Conservation (phyloP, 2,113 vertebrate species). For the Trichechus manatus region DNA sequence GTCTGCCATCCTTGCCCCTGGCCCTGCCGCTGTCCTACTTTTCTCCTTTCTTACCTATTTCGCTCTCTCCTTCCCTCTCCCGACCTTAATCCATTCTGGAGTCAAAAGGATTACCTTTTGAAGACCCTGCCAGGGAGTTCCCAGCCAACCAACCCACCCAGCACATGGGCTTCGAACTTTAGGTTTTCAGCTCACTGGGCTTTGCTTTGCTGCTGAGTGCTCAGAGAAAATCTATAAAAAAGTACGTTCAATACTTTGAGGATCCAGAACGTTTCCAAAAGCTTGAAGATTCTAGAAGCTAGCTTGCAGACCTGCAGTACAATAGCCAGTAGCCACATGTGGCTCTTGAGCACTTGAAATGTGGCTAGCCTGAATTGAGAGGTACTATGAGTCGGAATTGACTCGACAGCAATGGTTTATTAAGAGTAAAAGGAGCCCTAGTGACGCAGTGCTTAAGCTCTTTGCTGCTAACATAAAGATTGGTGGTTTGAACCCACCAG, state of each 20-base stretch:
- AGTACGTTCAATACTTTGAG: background rate
- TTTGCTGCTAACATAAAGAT: background rate
- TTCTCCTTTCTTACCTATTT: background rate
- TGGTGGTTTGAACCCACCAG: background rate
- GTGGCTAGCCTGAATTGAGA: accelerated
- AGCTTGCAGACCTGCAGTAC: background rate
- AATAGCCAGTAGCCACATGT: background rate
- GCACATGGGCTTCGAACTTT: background rate
- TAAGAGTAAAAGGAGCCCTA: no score
- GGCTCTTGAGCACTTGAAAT: background rate
- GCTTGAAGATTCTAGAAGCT: background rate
- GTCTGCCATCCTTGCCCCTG: background rate
- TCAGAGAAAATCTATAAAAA: background rate
- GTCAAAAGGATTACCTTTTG: background rate
- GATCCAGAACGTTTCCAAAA: background rate
- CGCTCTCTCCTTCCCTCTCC: no score
- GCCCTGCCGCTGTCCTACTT: background rate
- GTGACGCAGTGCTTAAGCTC: no score
- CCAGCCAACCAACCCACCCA: background rate
- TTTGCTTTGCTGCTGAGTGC: background rate
- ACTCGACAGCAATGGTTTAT: no score
- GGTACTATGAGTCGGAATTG: no score
- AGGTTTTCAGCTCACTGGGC: background rate
- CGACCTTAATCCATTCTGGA: background rate
- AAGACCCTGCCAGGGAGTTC: background rate